phyloP scores from a whole-genome alignment of 2,113 vertebrate species.

The Poicephalus meyeri region DNA sequence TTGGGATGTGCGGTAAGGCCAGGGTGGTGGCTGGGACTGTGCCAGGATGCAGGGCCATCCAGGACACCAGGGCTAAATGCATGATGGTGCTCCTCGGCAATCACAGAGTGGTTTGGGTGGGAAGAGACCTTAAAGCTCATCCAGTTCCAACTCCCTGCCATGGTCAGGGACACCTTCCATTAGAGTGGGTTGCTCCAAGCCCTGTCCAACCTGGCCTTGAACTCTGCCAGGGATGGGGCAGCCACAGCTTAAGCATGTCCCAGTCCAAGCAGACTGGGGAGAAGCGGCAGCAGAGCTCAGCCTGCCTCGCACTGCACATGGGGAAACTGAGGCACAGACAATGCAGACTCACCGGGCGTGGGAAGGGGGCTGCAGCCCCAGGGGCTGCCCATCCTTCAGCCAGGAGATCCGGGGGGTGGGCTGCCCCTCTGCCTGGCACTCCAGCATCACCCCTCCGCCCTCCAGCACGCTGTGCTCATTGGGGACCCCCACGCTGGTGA shows the following conservation, averaged over 20 bases:
- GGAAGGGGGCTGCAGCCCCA: slow-evolving; percentile 61
- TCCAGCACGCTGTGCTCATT: slow-evolving; percentile 78
- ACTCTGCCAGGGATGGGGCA: background rate
- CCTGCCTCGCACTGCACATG: fast-evolving
- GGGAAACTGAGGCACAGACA: background rate
- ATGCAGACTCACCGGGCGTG: slow-evolving; percentile 58
- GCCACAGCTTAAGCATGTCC: background rate
- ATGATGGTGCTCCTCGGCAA: background rate
- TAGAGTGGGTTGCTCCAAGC: background rate
- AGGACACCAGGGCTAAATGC: background rate
- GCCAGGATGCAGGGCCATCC: background rate
- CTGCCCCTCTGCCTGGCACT: slow-evolving; percentile 80
- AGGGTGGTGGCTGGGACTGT: background rate
- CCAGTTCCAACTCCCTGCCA: background rate
- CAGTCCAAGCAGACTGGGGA: background rate
- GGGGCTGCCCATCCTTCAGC: slow-evolving; percentile 84
- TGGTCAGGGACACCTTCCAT: background rate
- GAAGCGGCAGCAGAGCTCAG: background rate
- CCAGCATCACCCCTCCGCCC: slow-evolving; percentile 77
- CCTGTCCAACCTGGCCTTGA: background rate
- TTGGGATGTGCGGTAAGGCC: background rate
- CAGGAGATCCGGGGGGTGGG: slow-evolving; percentile 82
- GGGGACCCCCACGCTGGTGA: slow-evolving; percentile 65
- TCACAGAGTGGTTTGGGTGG: background rate
- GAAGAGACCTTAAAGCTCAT: background rate